Percentiles rank a stretch among this genome's conserved stretches.
These are phyloP conservation scores for Malurus elegans DNA, from an alignment of 2,113 vertebrate genomes.

Conservation along the genomic window DNA sequence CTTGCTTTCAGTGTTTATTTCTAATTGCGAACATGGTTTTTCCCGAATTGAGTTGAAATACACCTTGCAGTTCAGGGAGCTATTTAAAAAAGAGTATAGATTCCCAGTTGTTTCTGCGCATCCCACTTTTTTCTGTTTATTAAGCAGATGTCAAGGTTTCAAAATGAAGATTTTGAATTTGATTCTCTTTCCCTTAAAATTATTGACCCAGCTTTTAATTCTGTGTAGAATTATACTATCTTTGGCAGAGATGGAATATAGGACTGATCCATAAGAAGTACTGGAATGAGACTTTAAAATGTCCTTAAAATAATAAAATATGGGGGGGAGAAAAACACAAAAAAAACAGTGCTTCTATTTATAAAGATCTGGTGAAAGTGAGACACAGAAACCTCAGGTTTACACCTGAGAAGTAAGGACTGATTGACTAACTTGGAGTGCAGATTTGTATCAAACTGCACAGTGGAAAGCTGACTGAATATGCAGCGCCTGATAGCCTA, in stretches of 20 bases:
- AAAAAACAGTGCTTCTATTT: background rate
- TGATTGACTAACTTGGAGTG: background rate
- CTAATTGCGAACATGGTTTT: background rate
- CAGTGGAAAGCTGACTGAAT: background rate
- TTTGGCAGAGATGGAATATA: background rate
- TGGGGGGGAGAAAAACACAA: background rate
- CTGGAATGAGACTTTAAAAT: background rate
- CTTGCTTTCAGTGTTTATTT: background rate
- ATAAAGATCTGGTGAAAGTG: background rate
- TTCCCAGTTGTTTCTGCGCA: background rate
- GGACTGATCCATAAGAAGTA: background rate
- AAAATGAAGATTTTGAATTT: background rate
- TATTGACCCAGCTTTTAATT: background rate
- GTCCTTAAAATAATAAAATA: background rate
- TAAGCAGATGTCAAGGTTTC: background rate
- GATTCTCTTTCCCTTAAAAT: background rate
- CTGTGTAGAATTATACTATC: background rate
- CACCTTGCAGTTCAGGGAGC: background rate
- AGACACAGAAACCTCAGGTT: background rate
- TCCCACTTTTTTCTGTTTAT: too few relatives aligned
- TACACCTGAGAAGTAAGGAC: background rate
- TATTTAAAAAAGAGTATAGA: background rate
- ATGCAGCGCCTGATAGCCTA: rapidly evolving
- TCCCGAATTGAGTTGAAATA: background rate
- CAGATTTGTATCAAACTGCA: background rate